phyloP scores from a whole-genome alignment of 1,140 invertebrate genomes.

The Caenorhabditis inopinata region DNA sequence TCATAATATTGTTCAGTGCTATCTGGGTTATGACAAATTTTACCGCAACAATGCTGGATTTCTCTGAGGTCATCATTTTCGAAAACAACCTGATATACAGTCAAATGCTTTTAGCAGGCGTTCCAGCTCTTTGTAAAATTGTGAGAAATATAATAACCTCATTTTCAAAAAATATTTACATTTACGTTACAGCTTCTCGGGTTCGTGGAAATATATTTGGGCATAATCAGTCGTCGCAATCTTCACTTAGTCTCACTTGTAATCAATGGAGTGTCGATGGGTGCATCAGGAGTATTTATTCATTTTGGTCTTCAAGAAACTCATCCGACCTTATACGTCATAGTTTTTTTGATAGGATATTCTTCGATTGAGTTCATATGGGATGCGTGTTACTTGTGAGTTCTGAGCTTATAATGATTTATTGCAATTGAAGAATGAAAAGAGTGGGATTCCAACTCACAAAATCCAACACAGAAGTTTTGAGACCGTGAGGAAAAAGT shows the following conservation, averaged over 20 bases:
- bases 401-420: too few species aligned
- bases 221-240: neutral
- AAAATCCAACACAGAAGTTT: constrained; percentile 67
- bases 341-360: neutral
- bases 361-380: constrained; percentile 1
- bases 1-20: neutral
- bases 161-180: neutral
- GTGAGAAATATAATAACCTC: neutral
- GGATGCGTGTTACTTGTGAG: constrained; percentile 15
- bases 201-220: neutral
- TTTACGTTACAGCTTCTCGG: neutral
- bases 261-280: neutral
- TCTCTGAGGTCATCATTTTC: constrained; percentile 7
- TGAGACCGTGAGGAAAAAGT: neutral
- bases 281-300: neutral
- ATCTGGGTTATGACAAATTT: constrained; percentile 19
- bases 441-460: constrained; percentile 98
- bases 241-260: neutral
- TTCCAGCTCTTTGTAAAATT: neutral
- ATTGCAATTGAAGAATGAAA: constrained; percentile 61
- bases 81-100: neutral
- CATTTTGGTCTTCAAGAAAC: neutral
- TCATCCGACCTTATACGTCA: neutral
- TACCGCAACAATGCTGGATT: constrained; percentile 1
- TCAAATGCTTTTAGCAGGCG: neutral